Conservation (phyloP, 1,140 invertebrate genomes). For the Bombus confusus region DNA sequence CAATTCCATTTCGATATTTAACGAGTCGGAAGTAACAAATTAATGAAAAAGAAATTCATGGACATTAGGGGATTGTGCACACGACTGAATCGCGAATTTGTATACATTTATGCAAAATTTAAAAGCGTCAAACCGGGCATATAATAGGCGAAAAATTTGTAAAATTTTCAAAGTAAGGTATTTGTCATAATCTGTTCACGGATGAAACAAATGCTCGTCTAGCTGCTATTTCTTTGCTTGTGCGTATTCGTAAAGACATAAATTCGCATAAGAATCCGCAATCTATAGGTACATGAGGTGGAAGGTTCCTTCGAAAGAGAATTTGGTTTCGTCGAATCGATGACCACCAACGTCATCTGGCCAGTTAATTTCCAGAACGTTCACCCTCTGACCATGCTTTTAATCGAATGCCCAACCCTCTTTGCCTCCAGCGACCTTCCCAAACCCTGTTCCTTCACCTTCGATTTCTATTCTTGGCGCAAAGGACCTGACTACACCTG, state of each 20-base stretch:
- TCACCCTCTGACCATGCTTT: conserved; percentile 42
- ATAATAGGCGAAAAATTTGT: no score
- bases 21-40: background rate
- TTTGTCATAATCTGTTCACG: no score
- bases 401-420: conserved; percentile 49
- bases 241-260: no score
- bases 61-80: background rate
- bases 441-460: background rate
- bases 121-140: no score
- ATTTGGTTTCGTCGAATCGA: conserved; percentile 11
- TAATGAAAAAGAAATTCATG: background rate
- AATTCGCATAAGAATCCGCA: no score
- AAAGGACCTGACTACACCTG: background rate
- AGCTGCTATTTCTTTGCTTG: no score
- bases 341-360: background rate
- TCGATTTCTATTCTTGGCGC: conserved; percentile 29
- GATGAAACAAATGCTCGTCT: no score
- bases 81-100: no score
- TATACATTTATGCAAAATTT: no score
- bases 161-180: no score
- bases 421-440: background rate
- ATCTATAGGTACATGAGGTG: no score
- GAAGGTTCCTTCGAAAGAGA: background rate
- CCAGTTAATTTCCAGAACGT: conserved; percentile 55
- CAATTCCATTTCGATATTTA: background rate